These are phyloP conservation scores for Sparus aurata DNA, from an alignment of 2,797 vertebrate species.

Conservation along the genomic window DNA sequence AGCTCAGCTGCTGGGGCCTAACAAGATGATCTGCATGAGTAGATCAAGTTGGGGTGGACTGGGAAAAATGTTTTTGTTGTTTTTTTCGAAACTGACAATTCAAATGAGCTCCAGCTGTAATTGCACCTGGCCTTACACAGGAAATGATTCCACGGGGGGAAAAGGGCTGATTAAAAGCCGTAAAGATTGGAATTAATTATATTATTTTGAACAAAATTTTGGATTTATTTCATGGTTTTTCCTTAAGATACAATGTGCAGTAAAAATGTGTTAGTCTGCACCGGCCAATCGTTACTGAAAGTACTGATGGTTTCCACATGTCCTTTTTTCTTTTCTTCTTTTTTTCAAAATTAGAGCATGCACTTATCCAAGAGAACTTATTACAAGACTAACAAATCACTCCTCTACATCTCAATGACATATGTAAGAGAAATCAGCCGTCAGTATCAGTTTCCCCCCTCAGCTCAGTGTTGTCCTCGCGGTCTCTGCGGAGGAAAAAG, in stretches of 20 bases:
- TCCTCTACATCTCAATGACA: not conserved
- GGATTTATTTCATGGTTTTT: not conserved
- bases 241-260: not conserved
- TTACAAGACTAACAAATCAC: not conserved
- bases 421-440: constrained; percentile 4
- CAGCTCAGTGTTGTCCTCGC: constrained; percentile 34
- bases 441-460: not conserved
- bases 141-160: not conserved
- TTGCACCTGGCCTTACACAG: not conserved
- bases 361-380: not conserved
- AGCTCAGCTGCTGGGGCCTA: constrained; percentile 7
- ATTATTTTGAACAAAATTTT: no score
- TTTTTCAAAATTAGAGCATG: constrained; percentile 15
- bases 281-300: no score
- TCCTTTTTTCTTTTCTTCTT: not conserved
- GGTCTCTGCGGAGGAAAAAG: constrained; percentile 8
- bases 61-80: constrained; percentile 3
- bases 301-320: not conserved
- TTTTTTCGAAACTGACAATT: constrained; percentile 5
- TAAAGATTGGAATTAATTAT: no score
- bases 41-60: not conserved
- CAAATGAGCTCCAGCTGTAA: not conserved
- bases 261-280: not conserved
- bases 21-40: not conserved
- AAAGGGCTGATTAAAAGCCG: no score